Evolutionary conservation across 2,888 invertebrate genomes (phyloP), one percentile per base, ranked within the genome.

Genomic region (Drosophila percnosoma): DNA sequence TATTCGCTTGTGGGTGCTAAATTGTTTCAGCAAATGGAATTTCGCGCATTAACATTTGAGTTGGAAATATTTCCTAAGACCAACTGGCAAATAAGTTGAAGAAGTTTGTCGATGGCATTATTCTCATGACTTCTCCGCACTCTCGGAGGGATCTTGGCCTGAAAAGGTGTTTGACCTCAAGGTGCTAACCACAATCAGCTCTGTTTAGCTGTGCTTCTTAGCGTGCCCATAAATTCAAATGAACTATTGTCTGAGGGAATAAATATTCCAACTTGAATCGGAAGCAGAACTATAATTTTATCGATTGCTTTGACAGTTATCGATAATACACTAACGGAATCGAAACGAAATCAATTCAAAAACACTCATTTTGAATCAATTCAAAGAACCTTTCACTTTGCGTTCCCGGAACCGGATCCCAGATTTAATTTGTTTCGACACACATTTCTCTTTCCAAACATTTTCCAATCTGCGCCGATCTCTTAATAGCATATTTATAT

Each of bases 1-100:
- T 48, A 52, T 42, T 10, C 51, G 33, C 38, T 54, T 83, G 89
- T 76, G 89, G 84, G 87, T 84, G 84, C 72, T 76, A 89, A 84
- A 74, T 69, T 71, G 52, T 63, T 49, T 60, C 62, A 52, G 57
- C 51, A 69, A 63, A 59, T 68, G 79, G 89, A 87, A 84, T 84
- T 84, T 84, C 85, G 89, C 84, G 76, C 87, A 79, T 84, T 89
- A 89, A 79, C 84, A 84, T 87, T 76, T 60, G 59, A 51, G 38
- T 75, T 73, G 82, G 62, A 78, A 83, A 78, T 21, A 55, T 38
- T 38, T n/a, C 11, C 11, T 33, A 7, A 13, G 42, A 27, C 34
- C 67, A 54, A 61, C 52, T 60, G 59, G 64, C 55, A 69, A 63
- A 62, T 55, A 36, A 54, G 54, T n/a, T 34, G 53, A 15, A 55